Conservation (phyloP, 1,140 invertebrate genomes). For the Pissodes strobi region DNA sequence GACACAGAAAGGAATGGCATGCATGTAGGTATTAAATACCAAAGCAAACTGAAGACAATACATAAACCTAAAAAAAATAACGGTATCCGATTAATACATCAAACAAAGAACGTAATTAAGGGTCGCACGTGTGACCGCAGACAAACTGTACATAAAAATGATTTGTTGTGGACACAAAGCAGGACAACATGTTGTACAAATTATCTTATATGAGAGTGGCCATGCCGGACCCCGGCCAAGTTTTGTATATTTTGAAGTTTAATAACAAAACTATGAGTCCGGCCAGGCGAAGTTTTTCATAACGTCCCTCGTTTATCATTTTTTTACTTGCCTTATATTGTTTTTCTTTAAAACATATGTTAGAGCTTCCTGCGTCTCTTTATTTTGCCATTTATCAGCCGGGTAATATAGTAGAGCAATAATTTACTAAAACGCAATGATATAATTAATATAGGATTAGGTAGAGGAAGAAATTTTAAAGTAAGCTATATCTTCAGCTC, state of each 20-base stretch:
- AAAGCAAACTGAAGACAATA: too few species aligned
- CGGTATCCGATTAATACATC: slow-evolving; percentile 25
- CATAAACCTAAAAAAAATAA: slow-evolving; percentile 17
- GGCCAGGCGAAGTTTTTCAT: slow-evolving; percentile 16
- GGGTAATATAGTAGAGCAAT: too few species aligned
- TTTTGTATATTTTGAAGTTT: slow-evolving; percentile 39
- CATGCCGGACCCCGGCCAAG: slow-evolving; percentile 22
- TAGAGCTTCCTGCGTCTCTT: too few species aligned
- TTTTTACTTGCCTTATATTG: too few species aligned
- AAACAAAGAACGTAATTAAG: slow-evolving; percentile 22
- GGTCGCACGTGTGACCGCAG: slow-evolving; percentile 18
- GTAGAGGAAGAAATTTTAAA: too few species aligned
- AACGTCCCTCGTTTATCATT: slow-evolving; percentile 24
- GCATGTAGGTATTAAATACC: too few species aligned
- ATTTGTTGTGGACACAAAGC: slow-evolving; percentile 34
- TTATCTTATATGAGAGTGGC: slow-evolving; percentile 33
- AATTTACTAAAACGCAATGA: too few species aligned
- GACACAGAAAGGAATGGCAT: too few species aligned
- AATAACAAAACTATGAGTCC: slow-evolving; percentile 32
- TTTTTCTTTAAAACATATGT: too few species aligned
- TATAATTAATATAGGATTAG: too few species aligned
- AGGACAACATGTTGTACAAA: slow-evolving; percentile 35
- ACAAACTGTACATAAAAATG: slow-evolving; percentile 35
- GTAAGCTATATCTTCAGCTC: too few species aligned
- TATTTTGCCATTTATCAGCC: too few species aligned